A percentile compares a stretch with the other conserved stretches of the same genome.
Evolutionary conservation across 1,140 invertebrate genomes (phyloP).

Genomic region (Mactra quadrangularis): DNA sequence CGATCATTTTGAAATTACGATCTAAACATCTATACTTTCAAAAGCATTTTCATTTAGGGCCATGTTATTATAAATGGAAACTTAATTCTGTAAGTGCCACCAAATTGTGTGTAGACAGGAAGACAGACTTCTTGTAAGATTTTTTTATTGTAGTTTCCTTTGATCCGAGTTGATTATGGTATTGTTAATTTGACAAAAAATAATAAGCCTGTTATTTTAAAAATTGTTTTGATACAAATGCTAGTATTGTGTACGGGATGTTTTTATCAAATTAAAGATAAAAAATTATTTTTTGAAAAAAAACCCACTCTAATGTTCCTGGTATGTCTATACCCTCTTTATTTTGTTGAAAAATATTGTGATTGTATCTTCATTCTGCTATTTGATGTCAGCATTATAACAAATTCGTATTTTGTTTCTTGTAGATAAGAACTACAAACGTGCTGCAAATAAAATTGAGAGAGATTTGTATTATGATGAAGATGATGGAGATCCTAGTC

Average conservation of each 20-base stretch:
- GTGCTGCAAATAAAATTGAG: neutral
- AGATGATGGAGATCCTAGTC: neutral
- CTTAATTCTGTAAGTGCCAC: too few species aligned
- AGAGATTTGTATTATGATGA: slow-evolving; percentile 15
- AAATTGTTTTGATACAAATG: neutral
- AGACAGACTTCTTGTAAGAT: too few species aligned
- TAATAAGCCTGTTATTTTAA: too few species aligned
- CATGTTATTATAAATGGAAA: neutral
- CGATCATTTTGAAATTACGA: too few species aligned
- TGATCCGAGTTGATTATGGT: too few species aligned
- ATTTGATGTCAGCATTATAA: neutral
- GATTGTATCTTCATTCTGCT: neutral
- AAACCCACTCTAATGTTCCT: neutral
- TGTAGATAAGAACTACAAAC: slow-evolving; percentile 15
- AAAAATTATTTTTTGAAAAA: neutral
- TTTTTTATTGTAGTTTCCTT: too few species aligned
- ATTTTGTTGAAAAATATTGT: too few species aligned
- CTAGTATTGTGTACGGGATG: neutral
- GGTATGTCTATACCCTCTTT: neutral
- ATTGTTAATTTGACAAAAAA: too few species aligned
- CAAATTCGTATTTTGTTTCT: neutral
- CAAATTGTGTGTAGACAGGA: too few species aligned
- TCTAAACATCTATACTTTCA: neutral
- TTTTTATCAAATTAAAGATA: neutral
- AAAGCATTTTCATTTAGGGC: neutral